Conservation (phyloP, 2,797 vertebrate species). For the Anisognathus igniventris region DNA sequence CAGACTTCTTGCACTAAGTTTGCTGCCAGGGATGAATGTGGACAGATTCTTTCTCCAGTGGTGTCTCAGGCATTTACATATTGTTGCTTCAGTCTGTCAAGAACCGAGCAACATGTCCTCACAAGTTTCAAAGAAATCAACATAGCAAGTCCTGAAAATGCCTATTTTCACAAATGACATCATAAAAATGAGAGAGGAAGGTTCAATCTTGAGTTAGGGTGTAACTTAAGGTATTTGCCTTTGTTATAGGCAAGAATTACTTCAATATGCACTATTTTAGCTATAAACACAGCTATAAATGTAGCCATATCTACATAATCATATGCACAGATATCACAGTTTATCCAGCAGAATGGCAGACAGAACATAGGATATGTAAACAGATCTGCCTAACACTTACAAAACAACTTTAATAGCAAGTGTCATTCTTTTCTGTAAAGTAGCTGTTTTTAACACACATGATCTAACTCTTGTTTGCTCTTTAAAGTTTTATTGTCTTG, state of each 20-base stretch:
- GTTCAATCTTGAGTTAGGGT: neutral
- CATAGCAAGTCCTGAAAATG: neutral
- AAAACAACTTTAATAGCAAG: conserved; percentile 56
- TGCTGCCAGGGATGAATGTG: neutral
- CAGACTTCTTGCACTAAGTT: neutral
- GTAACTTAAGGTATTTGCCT: neutral
- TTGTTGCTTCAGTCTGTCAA: neutral
- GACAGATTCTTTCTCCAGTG: neutral
- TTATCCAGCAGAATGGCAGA: neutral
- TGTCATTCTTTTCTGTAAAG: conserved; percentile 67
- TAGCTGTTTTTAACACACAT: conserved; percentile 65
- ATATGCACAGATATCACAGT: conserved; percentile 29
- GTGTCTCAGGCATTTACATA: neutral
- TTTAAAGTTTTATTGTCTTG: conserved; percentile 80
- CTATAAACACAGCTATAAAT: neutral
- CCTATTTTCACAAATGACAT: neutral
- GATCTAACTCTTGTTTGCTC: conserved; percentile 77
- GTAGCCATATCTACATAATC: conserved; percentile 20
- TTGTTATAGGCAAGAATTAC: neutral
- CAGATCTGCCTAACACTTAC: conserved; percentile 28
- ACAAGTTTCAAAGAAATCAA: neutral
- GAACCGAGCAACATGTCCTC: neutral
- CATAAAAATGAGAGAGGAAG: neutral
- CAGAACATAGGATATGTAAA: neutral
- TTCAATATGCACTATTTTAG: neutral